Evolutionary conservation across 2,113 vertebrate species (phyloP).

Genomic region (Zingel zingel): DNA sequence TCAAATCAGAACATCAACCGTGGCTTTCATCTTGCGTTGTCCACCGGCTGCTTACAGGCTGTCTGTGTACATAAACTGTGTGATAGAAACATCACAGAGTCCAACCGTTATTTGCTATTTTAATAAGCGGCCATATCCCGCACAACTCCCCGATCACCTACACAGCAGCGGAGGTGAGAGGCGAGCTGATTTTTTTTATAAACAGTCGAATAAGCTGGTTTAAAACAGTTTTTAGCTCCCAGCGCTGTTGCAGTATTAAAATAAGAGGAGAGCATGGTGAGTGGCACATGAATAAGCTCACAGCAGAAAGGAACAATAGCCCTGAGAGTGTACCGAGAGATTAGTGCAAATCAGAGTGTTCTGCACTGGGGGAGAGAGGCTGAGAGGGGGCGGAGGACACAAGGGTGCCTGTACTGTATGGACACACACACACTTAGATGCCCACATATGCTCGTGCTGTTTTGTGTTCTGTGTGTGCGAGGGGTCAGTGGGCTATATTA

Average conservation of each 20-base stretch:
- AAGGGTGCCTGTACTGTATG: constrained; percentile 65
- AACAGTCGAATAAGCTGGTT: constrained; percentile 65
- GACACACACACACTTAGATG: constrained; percentile 46
- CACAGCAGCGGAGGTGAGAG: constrained; percentile 48
- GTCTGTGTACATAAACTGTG: constrained; percentile 72
- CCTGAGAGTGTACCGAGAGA: constrained; percentile 74
- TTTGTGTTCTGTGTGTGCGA: constrained; percentile 29
- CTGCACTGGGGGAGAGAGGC: constrained; percentile 54
- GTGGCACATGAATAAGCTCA: constrained; percentile 82
- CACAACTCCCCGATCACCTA: constrained; percentile 48
- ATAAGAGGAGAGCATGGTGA: constrained; percentile 72
- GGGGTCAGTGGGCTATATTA: constrained; percentile 34
- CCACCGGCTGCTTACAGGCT: constrained; percentile 65
- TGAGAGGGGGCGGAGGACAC: constrained; percentile 65
- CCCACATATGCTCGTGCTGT: constrained; percentile 51
- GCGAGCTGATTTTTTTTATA: constrained; percentile 24
- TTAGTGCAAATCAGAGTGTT: constrained; percentile 77
- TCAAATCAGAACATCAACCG: constrained; percentile 80
- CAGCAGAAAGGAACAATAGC: constrained; percentile 78
- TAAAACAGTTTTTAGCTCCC: constrained; percentile 71
- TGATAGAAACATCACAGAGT: constrained; percentile 65
- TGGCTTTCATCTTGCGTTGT: constrained; percentile 72
- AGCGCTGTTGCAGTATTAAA: constrained; percentile 72
- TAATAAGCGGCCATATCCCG: constrained; percentile 55
- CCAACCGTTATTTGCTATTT: constrained; percentile 46